Conservation (phyloP, 2,888 invertebrate species). For the Oxycera nigricornis region DNA sequence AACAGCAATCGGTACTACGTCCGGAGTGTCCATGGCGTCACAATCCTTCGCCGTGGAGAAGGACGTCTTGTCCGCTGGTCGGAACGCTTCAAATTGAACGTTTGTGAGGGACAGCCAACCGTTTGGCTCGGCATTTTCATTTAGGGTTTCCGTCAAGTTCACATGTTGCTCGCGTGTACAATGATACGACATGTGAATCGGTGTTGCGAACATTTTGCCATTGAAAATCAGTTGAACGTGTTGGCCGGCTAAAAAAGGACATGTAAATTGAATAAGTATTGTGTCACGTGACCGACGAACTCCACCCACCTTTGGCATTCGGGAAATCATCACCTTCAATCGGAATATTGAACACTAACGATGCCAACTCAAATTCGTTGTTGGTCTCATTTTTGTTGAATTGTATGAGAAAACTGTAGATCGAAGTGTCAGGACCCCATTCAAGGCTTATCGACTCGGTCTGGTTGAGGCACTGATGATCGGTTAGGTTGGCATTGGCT, state of each 20-base stretch:
- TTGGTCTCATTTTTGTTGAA: slow-evolving; percentile 61
- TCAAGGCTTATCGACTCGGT: slow-evolving; percentile 46
- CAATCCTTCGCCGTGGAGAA: slow-evolving; percentile 80
- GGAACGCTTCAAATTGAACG: slow-evolving; percentile 80
- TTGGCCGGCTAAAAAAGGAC: slow-evolving; percentile 53
- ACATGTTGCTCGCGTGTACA: slow-evolving; percentile 69
- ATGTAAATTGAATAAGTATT: not conserved
- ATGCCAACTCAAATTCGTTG: slow-evolving; percentile 53
- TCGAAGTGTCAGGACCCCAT: slow-evolving; percentile 51
- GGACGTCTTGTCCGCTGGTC: slow-evolving; percentile 61
- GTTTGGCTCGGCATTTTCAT: slow-evolving; percentile 48
- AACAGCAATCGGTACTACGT: slow-evolving; percentile 96
- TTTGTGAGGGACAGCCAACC: slow-evolving; percentile 67
- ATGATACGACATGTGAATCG: slow-evolving; percentile 74
- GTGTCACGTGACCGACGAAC: not conserved
- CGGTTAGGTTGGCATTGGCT: slow-evolving; percentile 56
- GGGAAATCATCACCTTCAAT: slow-evolving; percentile 57
- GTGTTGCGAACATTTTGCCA: slow-evolving; percentile 66
- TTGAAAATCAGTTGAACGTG: slow-evolving; percentile 64
- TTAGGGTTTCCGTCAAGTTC: slow-evolving; percentile 62
- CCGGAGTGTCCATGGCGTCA: slow-evolving; percentile 75
- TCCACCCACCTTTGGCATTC: slow-evolving; percentile 55
- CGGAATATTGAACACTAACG: slow-evolving; percentile 54
- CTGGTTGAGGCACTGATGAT: slow-evolving; percentile 62
- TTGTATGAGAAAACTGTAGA: slow-evolving; percentile 57